Base-by-base conservation (phyloP, 2,113 vertebrate genomes). In the Serinus canaria region DNA sequence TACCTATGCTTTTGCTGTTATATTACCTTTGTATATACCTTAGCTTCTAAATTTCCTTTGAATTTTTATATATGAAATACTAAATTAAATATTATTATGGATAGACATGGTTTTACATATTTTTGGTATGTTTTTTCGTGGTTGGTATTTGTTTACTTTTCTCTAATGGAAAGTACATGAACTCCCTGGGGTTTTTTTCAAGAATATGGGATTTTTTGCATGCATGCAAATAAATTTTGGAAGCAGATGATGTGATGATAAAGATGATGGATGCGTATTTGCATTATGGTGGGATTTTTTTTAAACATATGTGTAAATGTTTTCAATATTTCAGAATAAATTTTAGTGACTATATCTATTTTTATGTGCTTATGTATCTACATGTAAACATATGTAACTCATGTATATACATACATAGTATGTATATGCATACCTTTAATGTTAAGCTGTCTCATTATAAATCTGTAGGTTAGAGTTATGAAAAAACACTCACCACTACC, bases 251-350 rank as follows among this genome's bases (percentile, higher is more conserved):
- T 91, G 46, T 31, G 19, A 41, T 55, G 63, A 3, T 83, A 46
- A 63, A 75, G 17, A 41, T 41, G 41, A 41, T 41, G 41, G 63
- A 68, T 43, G 23, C 12, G 0, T 70, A 55, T 76, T 75, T 90
- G 6, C 17, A 5, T 63, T 41, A 5, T 62, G 13, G 13, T 77
- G 41, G 11, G 4, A 2, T 73, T 81, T 77, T 79, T 76, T 66
- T 10, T 11, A 50, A 59, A 66, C 14, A 33, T 0, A 0, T 39
- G 14, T 59, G 5, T 82, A 14, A 11, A 5, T 52, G 47, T 73
- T 86, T 74, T 44, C 11, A 56, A 9, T 25, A 58, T 53, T 94
- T 84, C 24, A 49, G 31, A 66, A 46, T 43, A 24, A 86, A 62
- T 6, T 43, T 55, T 52, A 58, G 4, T 73, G 4, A 56, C 9